Base-by-base conservation (phyloP, 2,797 vertebrate genomes). In the Coranthus polyacanthus region DNA sequence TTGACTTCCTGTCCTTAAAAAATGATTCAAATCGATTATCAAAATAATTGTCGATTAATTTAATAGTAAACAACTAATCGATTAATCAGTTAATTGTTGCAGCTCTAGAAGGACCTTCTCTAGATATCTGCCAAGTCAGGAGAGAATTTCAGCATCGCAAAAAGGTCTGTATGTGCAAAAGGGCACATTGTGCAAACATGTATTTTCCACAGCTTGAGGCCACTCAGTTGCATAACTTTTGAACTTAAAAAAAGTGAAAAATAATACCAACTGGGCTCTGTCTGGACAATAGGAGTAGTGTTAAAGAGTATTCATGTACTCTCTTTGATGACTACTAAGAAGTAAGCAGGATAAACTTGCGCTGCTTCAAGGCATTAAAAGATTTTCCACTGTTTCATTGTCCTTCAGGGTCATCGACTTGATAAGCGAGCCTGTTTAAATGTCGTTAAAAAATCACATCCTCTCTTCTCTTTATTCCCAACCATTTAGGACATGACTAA, bases 211-310 rank as follows among this genome's bases (percentile, higher is more conserved):
- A 32, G 39, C 24, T 70, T 32, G 6, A 37, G 36, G 38, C 41
- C 16, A 9, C 60, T 63, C 22, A 7, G 64, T 68, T 78, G n/a
- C 60, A 9, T 61, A 78, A 81, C 34, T 55, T 24, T 16, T 17
- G 1, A 74, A 32, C 22, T 54, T 12, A 0, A 20, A 10, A n/a
- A 24, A 68, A 58, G 15, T 53, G 24, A 36, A 3, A 42, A 22
- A 74, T 24, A 46, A 3, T 16, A 45, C n/a, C n/a, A n/a, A n/a
- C n/a, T n/a, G n/a, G n/a, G n/a, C n/a, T 22, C 46, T 37, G 18
- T 76, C 3, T 46, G 2, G 7, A 47, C 39, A 74, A 49, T 63
- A 12, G 56, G 11, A 12, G 3, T 13, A 32, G 46, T 67, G 45
- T 72, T 54, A 3, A 2, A 3, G n/a, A 2, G 17, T 29, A 29